A percentile compares a stretch with the other conserved stretches of the same genome.
phyloP scores from a whole-genome alignment of 2,888 invertebrate genomes.

The Rhamnusium bicolor region DNA sequence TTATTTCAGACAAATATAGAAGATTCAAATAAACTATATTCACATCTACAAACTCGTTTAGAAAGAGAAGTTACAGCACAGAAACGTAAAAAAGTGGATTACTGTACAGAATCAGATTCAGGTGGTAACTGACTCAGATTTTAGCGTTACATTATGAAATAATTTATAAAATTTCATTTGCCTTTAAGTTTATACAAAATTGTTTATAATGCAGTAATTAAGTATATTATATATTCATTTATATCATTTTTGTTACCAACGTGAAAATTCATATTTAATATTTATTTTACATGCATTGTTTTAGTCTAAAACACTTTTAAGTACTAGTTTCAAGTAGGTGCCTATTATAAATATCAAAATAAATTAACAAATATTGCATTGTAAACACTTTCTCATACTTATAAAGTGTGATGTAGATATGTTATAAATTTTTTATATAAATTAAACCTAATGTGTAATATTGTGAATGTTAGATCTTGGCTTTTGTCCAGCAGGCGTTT shows the following conservation, averaged over 20 bases:
- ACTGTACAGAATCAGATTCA: conserved; percentile 17
- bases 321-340: neutral
- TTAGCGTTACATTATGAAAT: conserved; percentile 26
- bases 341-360: neutral
- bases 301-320: neutral
- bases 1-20: conserved; percentile 77
- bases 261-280: neutral
- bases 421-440: conserved; percentile 33
- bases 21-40: conserved; percentile 79
- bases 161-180: conserved; percentile 36
- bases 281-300: neutral
- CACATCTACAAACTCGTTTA: conserved; percentile 76
- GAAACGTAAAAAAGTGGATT: conserved; percentile 58
- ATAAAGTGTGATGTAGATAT: conserved; percentile 23
- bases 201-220: conserved; percentile 20
- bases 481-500: conserved; percentile 27
- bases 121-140: conserved; percentile 33
- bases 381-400: neutral
- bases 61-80: conserved; percentile 68
- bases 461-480: conserved; percentile 36
- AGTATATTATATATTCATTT: too few species aligned
- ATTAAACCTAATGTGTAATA: conserved; percentile 22
- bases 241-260: neutral
- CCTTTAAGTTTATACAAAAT: conserved; percentile 32
- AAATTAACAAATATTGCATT: conserved; percentile 5